Conservation (phyloP, 2,113 vertebrate genomes). For the Megaleporinus macrocephalus region DNA sequence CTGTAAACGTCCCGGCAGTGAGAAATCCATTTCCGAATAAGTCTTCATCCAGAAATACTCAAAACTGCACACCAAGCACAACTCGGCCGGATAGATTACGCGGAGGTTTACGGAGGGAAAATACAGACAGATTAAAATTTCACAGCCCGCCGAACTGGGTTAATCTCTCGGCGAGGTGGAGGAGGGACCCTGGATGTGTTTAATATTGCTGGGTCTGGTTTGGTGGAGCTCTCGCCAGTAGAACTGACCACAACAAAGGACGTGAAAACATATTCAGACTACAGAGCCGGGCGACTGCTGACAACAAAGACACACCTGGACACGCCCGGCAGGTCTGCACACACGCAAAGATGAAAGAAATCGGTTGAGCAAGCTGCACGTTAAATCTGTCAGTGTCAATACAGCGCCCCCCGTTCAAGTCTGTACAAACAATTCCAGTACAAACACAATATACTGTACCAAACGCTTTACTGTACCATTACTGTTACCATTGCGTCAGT, state of each 20-base stretch:
- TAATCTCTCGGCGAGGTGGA: conserved; percentile 27
- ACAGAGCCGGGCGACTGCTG: conserved; percentile 38
- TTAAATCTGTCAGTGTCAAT: too few relatives aligned
- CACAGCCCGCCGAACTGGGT: conserved; percentile 25
- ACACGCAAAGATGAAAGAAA: not conserved
- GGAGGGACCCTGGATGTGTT: not conserved
- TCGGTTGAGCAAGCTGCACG: too few relatives aligned
- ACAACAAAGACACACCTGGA: conserved; percentile 26
- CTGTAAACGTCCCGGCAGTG: not conserved
- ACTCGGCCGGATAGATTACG: too few relatives aligned
- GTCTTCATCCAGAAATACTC: too few relatives aligned
- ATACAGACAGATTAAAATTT: not conserved
- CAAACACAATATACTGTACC: too few relatives aligned
- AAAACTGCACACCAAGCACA: too few relatives aligned
- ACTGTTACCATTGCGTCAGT: too few relatives aligned
- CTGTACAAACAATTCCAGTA: too few relatives aligned
- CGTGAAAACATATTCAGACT: conserved; percentile 13
- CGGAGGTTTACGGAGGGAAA: too few relatives aligned
- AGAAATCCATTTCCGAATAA: too few relatives aligned
- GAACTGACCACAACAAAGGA: not conserved
- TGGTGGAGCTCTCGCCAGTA: conserved; percentile 10
- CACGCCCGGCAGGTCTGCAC: conserved; percentile 19
- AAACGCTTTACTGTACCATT: too few relatives aligned
- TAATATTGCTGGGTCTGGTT: conserved; percentile 5
- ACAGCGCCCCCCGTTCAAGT: too few relatives aligned